These are phyloP conservation scores for Athalia cordata DNA, from an alignment of 2,888 invertebrate genomes.

Conservation along the genomic window DNA sequence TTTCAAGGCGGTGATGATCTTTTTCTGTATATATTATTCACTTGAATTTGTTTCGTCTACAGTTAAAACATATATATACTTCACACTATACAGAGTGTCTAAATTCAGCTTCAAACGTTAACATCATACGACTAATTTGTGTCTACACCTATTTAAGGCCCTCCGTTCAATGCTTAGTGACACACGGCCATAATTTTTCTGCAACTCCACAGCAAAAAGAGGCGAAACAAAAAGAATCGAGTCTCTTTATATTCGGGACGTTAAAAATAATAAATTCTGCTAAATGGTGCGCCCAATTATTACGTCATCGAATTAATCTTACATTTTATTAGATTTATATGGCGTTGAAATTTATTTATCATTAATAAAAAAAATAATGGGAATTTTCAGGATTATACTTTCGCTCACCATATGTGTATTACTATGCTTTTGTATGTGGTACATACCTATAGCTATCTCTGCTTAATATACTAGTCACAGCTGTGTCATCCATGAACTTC, in stretches of 20 bases:
- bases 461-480: conserved; percentile 1
- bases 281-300: too few relatives aligned
- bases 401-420: neutral
- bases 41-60: conserved; percentile 23
- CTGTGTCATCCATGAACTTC: neutral
- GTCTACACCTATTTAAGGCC: neutral
- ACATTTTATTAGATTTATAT: too few relatives aligned
- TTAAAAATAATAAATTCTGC: too few relatives aligned
- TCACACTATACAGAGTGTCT: neutral
- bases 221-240: too few relatives aligned
- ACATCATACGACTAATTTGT: neutral
- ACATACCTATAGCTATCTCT: neutral
- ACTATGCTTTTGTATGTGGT: neutral
- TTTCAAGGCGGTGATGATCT: neutral
- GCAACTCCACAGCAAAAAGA: too few relatives aligned
- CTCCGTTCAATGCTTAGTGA: neutral
- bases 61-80: neutral
- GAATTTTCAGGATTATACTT: too few relatives aligned
- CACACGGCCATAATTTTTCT: too few relatives aligned
- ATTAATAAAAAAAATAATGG: too few relatives aligned
- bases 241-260: too few relatives aligned
- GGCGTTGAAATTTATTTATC: too few relatives aligned
- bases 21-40: neutral
- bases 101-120: neutral
- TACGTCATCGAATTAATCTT: too few relatives aligned